Evolutionary conservation across 2,113 vertebrate genomes (phyloP).

Genomic region (Murina feae): DNA sequence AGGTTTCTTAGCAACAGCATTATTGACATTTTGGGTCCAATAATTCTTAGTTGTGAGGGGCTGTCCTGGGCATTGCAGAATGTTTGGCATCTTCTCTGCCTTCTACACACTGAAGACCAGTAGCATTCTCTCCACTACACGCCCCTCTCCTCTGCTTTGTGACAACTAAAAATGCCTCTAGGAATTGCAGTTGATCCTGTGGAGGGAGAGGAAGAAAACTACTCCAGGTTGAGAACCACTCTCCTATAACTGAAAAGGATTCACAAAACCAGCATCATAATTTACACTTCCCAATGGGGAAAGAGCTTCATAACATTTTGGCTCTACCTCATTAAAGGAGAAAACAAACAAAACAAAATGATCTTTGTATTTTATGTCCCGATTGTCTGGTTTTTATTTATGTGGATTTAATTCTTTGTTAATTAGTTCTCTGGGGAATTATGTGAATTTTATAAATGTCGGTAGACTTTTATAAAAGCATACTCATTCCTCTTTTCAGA

Average conservation of each 20-base stretch:
- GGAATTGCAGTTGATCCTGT: background rate
- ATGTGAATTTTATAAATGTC: constrained; percentile 15
- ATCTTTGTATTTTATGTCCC: background rate
- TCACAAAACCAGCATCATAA: background rate
- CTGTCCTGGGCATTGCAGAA: background rate
- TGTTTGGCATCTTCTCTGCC: background rate
- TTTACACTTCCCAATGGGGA: background rate
- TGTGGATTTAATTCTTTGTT: background rate
- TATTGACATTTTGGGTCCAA: background rate
- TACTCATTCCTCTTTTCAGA: background rate
- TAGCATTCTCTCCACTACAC: background rate
- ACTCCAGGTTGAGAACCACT: background rate
- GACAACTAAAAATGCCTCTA: background rate
- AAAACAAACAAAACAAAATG: background rate
- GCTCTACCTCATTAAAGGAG: background rate
- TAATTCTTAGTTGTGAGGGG: background rate
- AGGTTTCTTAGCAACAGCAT: background rate
- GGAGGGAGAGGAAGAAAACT: background rate
- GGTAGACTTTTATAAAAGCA: background rate
- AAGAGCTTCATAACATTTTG: background rate
- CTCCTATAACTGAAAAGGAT: background rate
- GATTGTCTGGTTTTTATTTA: background rate
- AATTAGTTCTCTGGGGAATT: background rate
- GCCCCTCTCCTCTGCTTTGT: background rate
- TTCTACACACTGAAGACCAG: background rate